Evolutionary conservation across 2,888 invertebrate species (phyloP), one percentile per base, ranked within the genome.

Genomic region (Ferrisia virgata): DNA sequence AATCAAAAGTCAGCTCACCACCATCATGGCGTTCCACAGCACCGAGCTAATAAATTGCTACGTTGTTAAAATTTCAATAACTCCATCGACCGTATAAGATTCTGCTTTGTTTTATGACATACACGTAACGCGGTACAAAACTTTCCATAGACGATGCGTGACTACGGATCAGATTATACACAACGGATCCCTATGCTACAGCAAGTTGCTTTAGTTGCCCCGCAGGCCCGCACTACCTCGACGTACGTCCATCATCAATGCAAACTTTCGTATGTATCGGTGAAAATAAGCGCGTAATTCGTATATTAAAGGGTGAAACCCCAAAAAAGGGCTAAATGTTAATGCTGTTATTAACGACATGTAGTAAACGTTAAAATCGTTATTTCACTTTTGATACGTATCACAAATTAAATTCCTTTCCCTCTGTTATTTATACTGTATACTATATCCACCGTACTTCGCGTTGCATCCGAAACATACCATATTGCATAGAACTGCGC

Each of bases 321-420:
- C 82, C 58, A 64, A 82, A 82, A 80, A 39, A 39, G 82, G 64
- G 82, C 82, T 82, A 82, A 82, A 82, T 82, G 82, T 82, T 82
- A 82, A 82, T 82, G 64, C 82, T 39, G 64, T 82, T 82, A 82
- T 82, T 82, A 82, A 82, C 82, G 82, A 64, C 82, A 53, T 36
- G 64, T 82, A 82, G 82, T 64, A 82, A 82, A 82, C 82, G 82
- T 82, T 82, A 82, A 82, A 64, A 82, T 82, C 58, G 82, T 82
- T 82, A 82, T 82, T 82, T 82, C 82, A 76, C 72, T 76, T 76
- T 76, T 76, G 72, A 76, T 76, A 76, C 72, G 72, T 76, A 76
- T 76, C 72, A 76, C 72, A 76, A 76, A 76, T 76, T 76, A 76
- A 64, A 76, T 76, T 33, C 72, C 72, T 76, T 36, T 28, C 36